Evolutionary conservation across 2,888 invertebrate species (phyloP).

Genomic region (Temnothorax rugatulus): DNA sequence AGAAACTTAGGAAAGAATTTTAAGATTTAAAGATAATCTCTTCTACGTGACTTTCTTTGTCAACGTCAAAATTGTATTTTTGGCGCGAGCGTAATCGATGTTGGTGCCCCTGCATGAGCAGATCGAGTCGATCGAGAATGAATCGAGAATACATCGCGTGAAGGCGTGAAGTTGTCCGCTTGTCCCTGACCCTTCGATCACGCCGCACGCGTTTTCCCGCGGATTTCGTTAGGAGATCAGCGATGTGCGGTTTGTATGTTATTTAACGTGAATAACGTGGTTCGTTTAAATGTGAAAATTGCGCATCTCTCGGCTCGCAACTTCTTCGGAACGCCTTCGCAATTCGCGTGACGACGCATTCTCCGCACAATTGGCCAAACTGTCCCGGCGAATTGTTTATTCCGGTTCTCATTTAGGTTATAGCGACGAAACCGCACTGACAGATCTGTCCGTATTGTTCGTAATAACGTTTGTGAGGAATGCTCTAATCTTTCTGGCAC

Average conservation of each 20-base stretch:
- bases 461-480: constrained; percentile 45
- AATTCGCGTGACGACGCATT: constrained; percentile 38
- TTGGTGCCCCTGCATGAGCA: neutral
- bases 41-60: neutral
- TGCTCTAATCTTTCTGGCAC: neutral
- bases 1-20: neutral
- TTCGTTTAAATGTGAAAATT: neutral
- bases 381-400: neutral
- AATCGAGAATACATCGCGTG: neutral
- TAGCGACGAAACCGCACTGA: constrained; percentile 57
- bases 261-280: neutral
- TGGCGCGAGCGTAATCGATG: neutral
- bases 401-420: constrained; percentile 67
- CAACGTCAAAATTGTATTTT: neutral
- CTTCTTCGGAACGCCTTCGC: neutral
- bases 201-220: constrained; percentile 78
- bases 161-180: neutral
- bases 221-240: constrained; percentile 72
- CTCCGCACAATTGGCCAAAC: constrained; percentile 17
- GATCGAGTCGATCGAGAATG: no score
- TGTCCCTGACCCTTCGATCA: constrained; percentile 6
- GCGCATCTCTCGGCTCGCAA: no score
- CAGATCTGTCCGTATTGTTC: constrained; percentile 48
- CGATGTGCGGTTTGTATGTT: neutral
- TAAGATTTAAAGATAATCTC: neutral